A percentile compares a stretch with the other conserved stretches of the same genome.
phyloP scores from a whole-genome alignment of 2,888 invertebrate genomes.

The Villa cingulata region DNA sequence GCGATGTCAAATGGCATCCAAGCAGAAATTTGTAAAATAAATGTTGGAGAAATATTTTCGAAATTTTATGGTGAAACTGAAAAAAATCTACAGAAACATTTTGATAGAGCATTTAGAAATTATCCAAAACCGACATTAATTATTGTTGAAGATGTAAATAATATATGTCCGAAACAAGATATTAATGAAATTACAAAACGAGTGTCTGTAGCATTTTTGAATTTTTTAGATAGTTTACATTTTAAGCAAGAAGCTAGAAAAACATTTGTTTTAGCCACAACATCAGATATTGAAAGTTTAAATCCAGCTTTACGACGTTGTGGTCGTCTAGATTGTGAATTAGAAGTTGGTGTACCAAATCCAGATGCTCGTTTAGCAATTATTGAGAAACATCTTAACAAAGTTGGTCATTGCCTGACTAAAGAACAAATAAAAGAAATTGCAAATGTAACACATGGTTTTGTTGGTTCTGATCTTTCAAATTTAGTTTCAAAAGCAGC shows the following conservation, averaged over 20 bases:
- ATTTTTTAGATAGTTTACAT: conserved; percentile 47
- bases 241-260: conserved; percentile 33
- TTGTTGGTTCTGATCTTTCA: conserved; percentile 76
- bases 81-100: conserved; percentile 49
- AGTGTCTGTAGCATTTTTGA: conserved; percentile 50
- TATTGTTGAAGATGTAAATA: conserved; percentile 74
- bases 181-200: conserved; percentile 46
- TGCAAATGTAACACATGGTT: conserved; percentile 69
- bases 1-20: conserved; percentile 37
- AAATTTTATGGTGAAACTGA: conserved; percentile 68
- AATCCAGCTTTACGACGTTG: conserved; percentile 65
- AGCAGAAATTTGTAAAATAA: conserved; percentile 44
- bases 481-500: conserved; percentile 63
- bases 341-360: conserved; percentile 66
- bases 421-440: conserved; percentile 46
- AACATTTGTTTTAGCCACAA: conserved; percentile 64
- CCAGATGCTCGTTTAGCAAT: conserved; percentile 53
- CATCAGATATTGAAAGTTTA: conserved; percentile 60
- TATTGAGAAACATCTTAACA: conserved; percentile 46
- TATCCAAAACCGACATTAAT: conserved; percentile 68
- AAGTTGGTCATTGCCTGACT: conserved; percentile 42
- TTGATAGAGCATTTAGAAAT: conserved; percentile 52
- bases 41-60: conserved; percentile 59
- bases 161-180: conserved; percentile 49
- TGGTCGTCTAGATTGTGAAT: conserved; percentile 67